Evolutionary conservation across 2,113 vertebrate species (phyloP).

Genomic region (Microtus richardsoni): DNA sequence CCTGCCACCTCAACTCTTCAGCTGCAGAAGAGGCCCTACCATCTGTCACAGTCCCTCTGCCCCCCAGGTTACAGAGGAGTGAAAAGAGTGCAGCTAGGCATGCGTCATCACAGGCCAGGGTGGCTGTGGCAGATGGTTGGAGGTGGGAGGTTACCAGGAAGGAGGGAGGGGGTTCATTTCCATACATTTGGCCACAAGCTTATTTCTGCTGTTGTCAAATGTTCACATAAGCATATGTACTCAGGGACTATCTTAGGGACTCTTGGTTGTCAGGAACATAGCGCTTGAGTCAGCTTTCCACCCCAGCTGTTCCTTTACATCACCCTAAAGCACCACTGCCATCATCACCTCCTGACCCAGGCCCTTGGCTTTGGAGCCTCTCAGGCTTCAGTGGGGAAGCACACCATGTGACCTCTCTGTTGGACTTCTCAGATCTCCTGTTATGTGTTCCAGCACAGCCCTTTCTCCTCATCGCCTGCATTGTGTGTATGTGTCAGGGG

Average conservation of each 20-base stretch:
- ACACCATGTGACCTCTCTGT: slow-evolving; percentile 20
- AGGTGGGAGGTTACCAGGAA: neutral
- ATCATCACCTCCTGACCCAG: slow-evolving; percentile 48
- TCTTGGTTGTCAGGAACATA: neutral
- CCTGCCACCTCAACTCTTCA: neutral
- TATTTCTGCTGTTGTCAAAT: slow-evolving; percentile 35
- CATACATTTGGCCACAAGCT: neutral
- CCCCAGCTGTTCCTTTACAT: slow-evolving; percentile 23
- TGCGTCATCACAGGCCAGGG: neutral
- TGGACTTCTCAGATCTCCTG: slow-evolving; percentile 52
- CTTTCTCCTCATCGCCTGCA: neutral
- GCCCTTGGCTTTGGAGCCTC: slow-evolving; percentile 47
- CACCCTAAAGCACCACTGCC: slow-evolving; percentile 5
- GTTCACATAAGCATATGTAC: slow-evolving; percentile 24
- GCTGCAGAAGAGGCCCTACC: neutral
- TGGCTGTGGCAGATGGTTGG: neutral
- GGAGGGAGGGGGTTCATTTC: slow-evolving; percentile 18
- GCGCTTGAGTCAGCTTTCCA: neutral
- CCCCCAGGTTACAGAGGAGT: neutral
- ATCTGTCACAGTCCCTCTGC: neutral
- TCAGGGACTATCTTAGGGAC: slow-evolving; percentile 31
- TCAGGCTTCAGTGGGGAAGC: neutral
- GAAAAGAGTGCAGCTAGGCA: neutral
- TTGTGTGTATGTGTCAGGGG: neutral
- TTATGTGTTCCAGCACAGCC: slow-evolving; percentile 37